A percentile compares a stretch with the other conserved stretches of the same genome.
These are phyloP conservation scores for Sussaba pulchella DNA, from an alignment of 2,888 invertebrate genomes.

Conservation along the genomic window DNA sequence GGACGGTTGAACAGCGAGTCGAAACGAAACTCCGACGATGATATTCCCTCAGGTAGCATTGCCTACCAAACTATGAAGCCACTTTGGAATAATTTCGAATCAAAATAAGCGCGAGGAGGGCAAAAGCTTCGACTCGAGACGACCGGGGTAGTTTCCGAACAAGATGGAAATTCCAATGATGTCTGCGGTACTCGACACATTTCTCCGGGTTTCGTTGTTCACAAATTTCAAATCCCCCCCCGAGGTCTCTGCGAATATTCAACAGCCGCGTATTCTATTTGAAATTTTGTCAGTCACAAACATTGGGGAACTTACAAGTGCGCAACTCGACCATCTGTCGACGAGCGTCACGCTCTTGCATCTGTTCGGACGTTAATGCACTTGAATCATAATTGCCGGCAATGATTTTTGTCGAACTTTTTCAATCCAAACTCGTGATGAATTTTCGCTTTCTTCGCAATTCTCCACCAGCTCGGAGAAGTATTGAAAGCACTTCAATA, in stretches of 20 bases:
- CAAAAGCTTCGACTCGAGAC: constrained; percentile 12
- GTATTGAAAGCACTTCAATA: too few species aligned
- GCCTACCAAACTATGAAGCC: background rate
- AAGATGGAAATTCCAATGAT: constrained; percentile 1
- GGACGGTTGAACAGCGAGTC: constrained; percentile 17
- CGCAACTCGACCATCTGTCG: constrained; percentile 28
- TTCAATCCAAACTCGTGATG: constrained; percentile 33
- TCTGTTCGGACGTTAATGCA: too few species aligned
- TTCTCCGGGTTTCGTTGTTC: constrained; percentile 41
- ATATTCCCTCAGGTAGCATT: constrained; percentile 5
- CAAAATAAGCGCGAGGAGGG: constrained; percentile 12
- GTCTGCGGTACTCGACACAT: constrained; percentile 5
- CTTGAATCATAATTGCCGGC: background rate
- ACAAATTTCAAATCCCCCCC: constrained; percentile 66
- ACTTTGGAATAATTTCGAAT: constrained; percentile 37
- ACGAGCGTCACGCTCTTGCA: too few species aligned
- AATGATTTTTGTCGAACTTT: background rate
- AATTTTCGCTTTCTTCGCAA: too few species aligned
- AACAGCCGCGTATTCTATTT: constrained; percentile 45
- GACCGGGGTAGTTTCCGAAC: constrained; percentile 11
- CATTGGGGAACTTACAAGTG: constrained; percentile 22
- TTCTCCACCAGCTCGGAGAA: too few species aligned
- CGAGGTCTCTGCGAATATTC: constrained; percentile 64
- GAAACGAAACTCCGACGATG: constrained; percentile 1
- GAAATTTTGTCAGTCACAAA: constrained; percentile 37